Evolutionary conservation across 1,140 invertebrate species (phyloP).

Genomic region (Pectinophora gossypiella): DNA sequence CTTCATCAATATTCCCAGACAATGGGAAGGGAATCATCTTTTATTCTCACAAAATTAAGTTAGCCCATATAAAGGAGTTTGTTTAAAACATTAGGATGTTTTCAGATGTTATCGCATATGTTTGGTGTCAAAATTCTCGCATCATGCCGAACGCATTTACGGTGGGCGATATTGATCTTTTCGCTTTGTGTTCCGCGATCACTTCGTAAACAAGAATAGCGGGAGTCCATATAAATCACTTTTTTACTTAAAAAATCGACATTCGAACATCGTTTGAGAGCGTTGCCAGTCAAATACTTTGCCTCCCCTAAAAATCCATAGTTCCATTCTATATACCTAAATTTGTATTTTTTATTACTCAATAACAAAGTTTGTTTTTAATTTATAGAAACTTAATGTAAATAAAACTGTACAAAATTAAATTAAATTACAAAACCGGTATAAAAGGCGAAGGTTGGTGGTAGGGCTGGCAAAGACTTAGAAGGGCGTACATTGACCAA

Average conservation of each 20-base stretch:
- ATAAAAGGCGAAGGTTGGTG: too few relatives aligned
- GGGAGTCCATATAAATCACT: conserved; percentile 70
- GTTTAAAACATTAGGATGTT: conserved; percentile 72
- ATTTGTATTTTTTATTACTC: too few relatives aligned
- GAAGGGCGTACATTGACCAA: too few relatives aligned
- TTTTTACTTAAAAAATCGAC: conserved; percentile 30
- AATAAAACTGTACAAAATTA: too few relatives aligned
- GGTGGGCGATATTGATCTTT: conserved; percentile 53
- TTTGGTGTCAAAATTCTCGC: conserved; percentile 73
- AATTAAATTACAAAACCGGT: too few relatives aligned
- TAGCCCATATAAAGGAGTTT: conserved; percentile 70
- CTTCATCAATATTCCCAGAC: conserved; percentile 42
- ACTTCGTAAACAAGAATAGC: conserved; percentile 70
- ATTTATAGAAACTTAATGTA: too few relatives aligned
- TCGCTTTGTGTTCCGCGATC: conserved; percentile 56
- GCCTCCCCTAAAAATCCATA: too few relatives aligned
- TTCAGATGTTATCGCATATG: conserved; percentile 66
- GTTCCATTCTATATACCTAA: too few relatives aligned
- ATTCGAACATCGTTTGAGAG: neutral
- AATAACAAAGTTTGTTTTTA: too few relatives aligned
- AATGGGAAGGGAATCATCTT: conserved; percentile 44
- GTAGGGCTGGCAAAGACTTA: too few relatives aligned
- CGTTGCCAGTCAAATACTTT: neutral
- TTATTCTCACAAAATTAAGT: conserved; percentile 68
- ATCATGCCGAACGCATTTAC: conserved; percentile 70